Conservation (phyloP, 2,113 vertebrate genomes). For the Mobula hypostoma region DNA sequence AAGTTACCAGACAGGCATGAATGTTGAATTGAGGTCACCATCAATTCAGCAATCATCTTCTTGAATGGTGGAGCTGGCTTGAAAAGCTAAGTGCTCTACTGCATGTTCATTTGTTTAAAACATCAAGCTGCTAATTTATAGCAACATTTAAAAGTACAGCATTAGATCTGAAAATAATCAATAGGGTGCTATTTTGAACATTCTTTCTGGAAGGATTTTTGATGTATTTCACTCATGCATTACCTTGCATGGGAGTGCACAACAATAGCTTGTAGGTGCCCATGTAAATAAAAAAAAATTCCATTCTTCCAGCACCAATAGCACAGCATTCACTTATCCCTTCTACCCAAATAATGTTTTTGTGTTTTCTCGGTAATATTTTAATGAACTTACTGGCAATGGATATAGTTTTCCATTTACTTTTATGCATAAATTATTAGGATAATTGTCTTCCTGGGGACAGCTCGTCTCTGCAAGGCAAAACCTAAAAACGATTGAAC, state of each 20-base stretch:
- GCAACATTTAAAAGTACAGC: neutral
- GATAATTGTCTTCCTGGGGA: slow-evolving; percentile 92
- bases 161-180: neutral
- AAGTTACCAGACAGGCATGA: no score
- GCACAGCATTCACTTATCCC: neutral
- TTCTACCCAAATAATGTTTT: neutral
- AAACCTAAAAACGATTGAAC: slow-evolving; percentile 61
- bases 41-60: no score
- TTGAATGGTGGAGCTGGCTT: no score
- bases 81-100: no score
- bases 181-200: neutral
- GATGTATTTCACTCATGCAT: neutral
- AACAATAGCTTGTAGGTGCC: neutral
- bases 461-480: slow-evolving; percentile 95
- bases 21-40: no score
- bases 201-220: neutral
- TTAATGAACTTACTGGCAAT: slow-evolving; percentile 71
- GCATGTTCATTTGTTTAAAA: neutral
- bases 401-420: slow-evolving; percentile 94
- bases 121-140: neutral
- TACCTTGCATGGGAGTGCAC: neutral
- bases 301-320: neutral
- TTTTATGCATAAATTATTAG: slow-evolving; percentile 91
- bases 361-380: neutral
- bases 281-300: neutral